Base-by-base conservation (phyloP, 92 coral and sea anemone species). In the Diadumene lineata region DNA sequence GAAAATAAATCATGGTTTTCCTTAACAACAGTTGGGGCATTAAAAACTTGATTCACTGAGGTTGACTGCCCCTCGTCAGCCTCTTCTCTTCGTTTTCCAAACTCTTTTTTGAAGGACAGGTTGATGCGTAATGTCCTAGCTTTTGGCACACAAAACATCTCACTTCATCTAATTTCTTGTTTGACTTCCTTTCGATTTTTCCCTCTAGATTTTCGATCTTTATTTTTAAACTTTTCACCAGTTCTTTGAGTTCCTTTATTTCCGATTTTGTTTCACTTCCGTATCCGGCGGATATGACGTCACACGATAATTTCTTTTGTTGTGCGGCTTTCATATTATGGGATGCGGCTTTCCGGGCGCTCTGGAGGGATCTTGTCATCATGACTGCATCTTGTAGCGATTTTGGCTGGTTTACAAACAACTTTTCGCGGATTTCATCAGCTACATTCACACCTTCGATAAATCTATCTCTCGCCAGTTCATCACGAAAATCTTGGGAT, bases 181-280 rank as follows among this genome's bases (percentile, higher is more conserved):
- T 65, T 11, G 69, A 4, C 66, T 67, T 79, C 64, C 8, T 25
- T 32, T 38, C 64, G 11, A 66, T 13, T 84, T 72, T 84, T 26
- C 43, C 24, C 58, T 85, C 74, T 56, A 85, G 60, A 4, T 66
- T 63, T 43, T 65, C 31, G 55, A 86, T 82, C 78, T 70, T 82
- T 43, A 82, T 74, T 58, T 77, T 82, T 78, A 78, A 65, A 22
- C 78, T 65, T 17, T 82, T 67, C 19, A 82, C 74, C 9, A 82
- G 62, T 18, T 82, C 81, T 63, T 66, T 71, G 31, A 82, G 76
- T 77, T 81, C 86, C 0, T 69, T 31, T 21, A 85, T 46, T 68
- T 81, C 86, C 23, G 71, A 23, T 19, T 75, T 69, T 53, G 80
- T 73, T 17, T 68, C 78, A n/a, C n/a, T n/a, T n/a, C n/a, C n/a